Percentiles rank a stretch among this genome's conserved stretches.
Evolutionary conservation across 2,113 vertebrate species (phyloP).

Genomic region (Rhinichthys klamathensis): DNA sequence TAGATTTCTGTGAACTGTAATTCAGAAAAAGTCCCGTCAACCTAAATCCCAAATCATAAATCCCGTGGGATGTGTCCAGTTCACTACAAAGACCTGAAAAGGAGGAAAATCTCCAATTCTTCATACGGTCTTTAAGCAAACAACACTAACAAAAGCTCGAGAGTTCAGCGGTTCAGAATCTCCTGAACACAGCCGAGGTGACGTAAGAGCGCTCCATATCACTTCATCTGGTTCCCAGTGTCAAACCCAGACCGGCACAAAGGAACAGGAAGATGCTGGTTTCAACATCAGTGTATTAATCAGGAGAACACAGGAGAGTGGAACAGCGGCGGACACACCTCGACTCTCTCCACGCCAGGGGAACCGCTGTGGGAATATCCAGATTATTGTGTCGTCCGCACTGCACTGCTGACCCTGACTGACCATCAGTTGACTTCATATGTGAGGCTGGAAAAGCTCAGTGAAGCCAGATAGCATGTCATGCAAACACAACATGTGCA

Average conservation of each 20-base stretch:
- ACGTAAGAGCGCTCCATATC: background rate
- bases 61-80: background rate
- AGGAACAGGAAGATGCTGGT: conserved; percentile 24
- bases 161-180: conserved; percentile 1
- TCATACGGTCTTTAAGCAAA: background rate
- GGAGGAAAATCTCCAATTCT: background rate
- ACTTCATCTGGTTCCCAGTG: conserved; percentile 1
- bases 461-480: background rate
- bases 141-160: background rate
- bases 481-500: background rate
- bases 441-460: background rate
- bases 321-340: background rate
- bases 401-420: background rate
- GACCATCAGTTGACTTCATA: background rate
- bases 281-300: background rate
- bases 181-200: background rate
- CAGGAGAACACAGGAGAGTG: background rate
- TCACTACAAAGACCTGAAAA: background rate
- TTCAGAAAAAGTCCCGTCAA: background rate
- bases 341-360: background rate
- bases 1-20: background rate
- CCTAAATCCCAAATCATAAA: background rate
- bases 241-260: background rate
- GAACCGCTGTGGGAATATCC: no score
- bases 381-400: background rate